These are phyloP conservation scores for Sminthurides aquaticus DNA, from an alignment of 2,888 invertebrate species.

Conservation along the genomic window DNA sequence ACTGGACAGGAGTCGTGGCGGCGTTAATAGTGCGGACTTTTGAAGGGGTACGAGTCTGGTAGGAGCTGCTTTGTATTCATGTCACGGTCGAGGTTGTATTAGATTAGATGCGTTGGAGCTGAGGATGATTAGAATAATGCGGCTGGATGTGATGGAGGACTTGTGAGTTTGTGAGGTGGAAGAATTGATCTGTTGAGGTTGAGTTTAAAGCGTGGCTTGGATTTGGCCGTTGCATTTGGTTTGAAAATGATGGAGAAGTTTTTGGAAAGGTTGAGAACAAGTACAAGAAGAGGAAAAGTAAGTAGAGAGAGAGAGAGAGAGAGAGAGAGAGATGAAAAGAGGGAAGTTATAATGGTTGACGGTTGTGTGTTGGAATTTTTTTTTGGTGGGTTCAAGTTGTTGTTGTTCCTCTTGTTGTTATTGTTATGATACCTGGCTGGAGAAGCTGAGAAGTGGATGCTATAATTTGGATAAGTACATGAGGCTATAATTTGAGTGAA, in stretches of 20 bases:
- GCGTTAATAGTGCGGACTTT: too few species aligned
- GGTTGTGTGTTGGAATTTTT: not conserved
- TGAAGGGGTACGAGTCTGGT: not conserved
- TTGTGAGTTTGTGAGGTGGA: too few species aligned
- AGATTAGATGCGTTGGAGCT: not conserved
- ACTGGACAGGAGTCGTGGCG: not conserved
- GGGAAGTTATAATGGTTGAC: not conserved
- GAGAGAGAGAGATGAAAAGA: too few species aligned
- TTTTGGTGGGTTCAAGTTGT: not conserved
- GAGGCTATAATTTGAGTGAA: not conserved
- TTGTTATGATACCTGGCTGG: slow-evolving; percentile 1
- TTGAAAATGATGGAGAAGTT: not conserved
- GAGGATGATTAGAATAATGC: not conserved
- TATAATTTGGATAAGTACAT: not conserved
- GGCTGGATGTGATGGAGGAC: not conserved
- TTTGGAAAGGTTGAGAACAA: too few species aligned
- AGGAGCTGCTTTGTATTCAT: not conserved
- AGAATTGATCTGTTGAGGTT: not conserved
- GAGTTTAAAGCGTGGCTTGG: not conserved
- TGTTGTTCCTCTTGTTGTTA: slow-evolving; percentile 5
- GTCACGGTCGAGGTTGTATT: not conserved
- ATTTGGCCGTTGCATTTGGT: not conserved
- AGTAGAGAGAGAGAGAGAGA: too few species aligned
- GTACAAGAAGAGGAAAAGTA: too few species aligned
- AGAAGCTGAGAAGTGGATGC: slow-evolving; percentile 4